Evolutionary conservation across 2,113 vertebrate genomes (phyloP).

Genomic region (Tyrannus savana): DNA sequence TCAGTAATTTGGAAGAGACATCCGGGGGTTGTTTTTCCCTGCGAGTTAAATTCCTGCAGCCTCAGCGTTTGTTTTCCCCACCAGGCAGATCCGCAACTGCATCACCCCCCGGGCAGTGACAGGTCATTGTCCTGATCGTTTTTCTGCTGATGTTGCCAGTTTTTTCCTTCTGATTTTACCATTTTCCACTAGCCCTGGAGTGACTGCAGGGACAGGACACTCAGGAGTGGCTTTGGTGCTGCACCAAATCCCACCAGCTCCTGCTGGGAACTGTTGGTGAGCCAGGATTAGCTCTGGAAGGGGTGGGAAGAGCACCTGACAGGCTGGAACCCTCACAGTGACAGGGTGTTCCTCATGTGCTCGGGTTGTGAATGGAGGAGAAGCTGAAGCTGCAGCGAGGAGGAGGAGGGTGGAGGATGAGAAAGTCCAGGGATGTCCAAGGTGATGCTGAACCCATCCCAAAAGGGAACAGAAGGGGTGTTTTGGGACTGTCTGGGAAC

Average conservation of each 20-base stretch:
- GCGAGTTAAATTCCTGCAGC: background rate
- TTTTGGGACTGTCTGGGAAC: background rate
- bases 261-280: background rate
- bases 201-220: background rate
- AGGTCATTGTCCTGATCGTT: background rate
- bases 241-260: accelerated
- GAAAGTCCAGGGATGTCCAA: background rate
- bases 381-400: background rate
- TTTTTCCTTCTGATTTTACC: background rate
- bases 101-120: background rate
- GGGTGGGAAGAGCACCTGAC: background rate
- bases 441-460: background rate
- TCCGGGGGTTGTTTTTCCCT: background rate
- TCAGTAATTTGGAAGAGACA: background rate
- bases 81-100: accelerated
- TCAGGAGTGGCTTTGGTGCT: accelerated
- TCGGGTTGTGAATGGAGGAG: accelerated
- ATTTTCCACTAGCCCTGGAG: background rate
- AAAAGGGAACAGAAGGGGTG: accelerated
- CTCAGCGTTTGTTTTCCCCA: background rate
- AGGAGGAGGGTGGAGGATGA: background rate
- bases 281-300: background rate
- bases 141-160: background rate
- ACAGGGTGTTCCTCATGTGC: accelerated
- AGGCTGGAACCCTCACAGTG: background rate